Evolutionary conservation across 1,140 invertebrate species (phyloP).

Genomic region (Zaprionus nigranus): DNA sequence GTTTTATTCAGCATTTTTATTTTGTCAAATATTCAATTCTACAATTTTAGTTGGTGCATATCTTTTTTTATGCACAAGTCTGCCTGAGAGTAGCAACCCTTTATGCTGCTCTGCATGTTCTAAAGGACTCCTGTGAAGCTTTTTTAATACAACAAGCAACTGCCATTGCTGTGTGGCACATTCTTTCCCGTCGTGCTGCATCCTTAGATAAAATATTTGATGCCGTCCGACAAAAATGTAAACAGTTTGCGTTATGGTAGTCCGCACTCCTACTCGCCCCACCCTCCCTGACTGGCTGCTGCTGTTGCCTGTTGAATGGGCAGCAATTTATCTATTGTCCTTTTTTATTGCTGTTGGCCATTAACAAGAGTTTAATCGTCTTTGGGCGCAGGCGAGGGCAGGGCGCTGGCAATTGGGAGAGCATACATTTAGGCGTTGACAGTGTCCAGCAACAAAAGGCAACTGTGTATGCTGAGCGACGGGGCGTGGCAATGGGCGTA

Average conservation of each 20-base stretch:
- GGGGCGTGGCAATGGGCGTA: conserved; percentile 7
- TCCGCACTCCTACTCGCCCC: not conserved
- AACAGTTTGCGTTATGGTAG: conserved; percentile 25
- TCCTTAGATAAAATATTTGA: conserved; percentile 8
- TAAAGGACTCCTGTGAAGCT: no score
- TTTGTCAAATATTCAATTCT: no score
- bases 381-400: conserved; percentile 23
- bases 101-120: no score
- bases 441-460: conserved; percentile 42
- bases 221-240: conserved; percentile 7
- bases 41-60: no score
- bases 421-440: conserved; percentile 36
- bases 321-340: conserved; percentile 45
- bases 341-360: conserved; percentile 48
- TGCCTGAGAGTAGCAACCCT: no score
- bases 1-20: no score
- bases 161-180: not conserved
- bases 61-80: no score
- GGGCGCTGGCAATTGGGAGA: conserved; percentile 11
- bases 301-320: conserved; percentile 33
- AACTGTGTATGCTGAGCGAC: conserved; percentile 18
- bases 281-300: not conserved
- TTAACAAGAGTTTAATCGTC: conserved; percentile 57
- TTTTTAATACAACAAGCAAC: no score
- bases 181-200: not conserved